Percentiles rank a stretch among this genome's conserved stretches.
phyloP scores from a whole-genome alignment of 2,113 vertebrate species.

The Scartelaos histophorus region DNA sequence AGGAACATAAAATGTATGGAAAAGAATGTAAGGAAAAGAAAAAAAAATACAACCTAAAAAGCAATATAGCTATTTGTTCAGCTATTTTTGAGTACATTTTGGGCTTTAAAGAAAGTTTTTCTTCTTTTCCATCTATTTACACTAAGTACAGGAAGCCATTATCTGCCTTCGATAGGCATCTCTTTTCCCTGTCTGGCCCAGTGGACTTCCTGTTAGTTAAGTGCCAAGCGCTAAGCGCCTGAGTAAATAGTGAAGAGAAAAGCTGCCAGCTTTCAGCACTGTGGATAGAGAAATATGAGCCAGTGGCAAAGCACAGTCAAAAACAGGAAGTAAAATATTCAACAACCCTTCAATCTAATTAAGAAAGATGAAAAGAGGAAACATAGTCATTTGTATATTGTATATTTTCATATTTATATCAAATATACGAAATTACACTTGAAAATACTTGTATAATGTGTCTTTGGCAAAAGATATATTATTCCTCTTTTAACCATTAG shows the following conservation, averaged over 20 bases:
- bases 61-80: background rate
- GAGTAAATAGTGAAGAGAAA: constrained; percentile 49
- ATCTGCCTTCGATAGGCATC: constrained; percentile 64
- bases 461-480: background rate
- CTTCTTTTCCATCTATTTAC: constrained; percentile 15
- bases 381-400: background rate
- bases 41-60: background rate
- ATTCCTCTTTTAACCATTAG: constrained; percentile 56
- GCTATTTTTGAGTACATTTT: background rate
- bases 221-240: constrained; percentile 31
- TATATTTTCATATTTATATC: background rate
- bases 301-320: constrained; percentile 17
- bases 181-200: constrained; percentile 51
- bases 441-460: background rate
- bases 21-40: background rate
- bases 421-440: background rate
- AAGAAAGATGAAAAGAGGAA: background rate
- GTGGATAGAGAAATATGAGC: constrained; percentile 33
- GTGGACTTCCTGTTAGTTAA: constrained; percentile 70
- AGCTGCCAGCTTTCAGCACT: constrained; percentile 39
- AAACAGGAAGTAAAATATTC: constrained; percentile 30
- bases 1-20: constrained; percentile 22
- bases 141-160: constrained; percentile 37
- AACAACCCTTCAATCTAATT: background rate
- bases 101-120: background rate